Percentiles rank a stretch among this genome's conserved stretches.
These are phyloP conservation scores for Peromyscus nudipes DNA, from an alignment of 2,797 vertebrate species.

Conservation along the genomic window DNA sequence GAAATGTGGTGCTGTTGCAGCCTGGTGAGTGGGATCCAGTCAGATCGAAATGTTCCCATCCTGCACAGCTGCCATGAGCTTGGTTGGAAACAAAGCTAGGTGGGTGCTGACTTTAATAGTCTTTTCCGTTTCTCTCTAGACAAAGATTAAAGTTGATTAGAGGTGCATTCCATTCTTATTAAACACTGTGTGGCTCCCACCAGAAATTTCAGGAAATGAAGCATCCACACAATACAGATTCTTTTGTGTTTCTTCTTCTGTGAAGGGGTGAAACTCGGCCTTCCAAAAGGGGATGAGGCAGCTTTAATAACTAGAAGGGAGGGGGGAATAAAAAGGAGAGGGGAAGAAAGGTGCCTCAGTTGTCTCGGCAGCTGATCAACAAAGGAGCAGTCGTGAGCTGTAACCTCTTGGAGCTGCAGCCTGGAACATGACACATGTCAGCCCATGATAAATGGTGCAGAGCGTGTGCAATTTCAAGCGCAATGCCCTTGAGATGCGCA, in stretches of 20 bases:
- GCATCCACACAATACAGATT: slow-evolving; percentile 70
- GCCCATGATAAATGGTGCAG: slow-evolving; percentile 99
- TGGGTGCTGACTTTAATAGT: slow-evolving; percentile 35
- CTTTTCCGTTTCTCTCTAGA: slow-evolving; percentile 71
- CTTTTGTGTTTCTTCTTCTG: slow-evolving; percentile 78
- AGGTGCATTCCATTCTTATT: slow-evolving; percentile 75
- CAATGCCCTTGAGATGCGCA: slow-evolving; percentile 99
- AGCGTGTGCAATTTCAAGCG: slow-evolving; percentile 99
- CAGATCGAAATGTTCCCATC: background rate
- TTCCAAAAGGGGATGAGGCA: slow-evolving; percentile 83
- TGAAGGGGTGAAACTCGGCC: slow-evolving; percentile 70
- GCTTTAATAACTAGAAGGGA: slow-evolving; percentile 87
- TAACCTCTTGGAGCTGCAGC: slow-evolving; percentile 98
- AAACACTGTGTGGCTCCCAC: slow-evolving; percentile 73
- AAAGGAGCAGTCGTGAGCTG: slow-evolving; percentile 98
- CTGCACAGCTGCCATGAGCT: background rate
- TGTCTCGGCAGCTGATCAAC: slow-evolving; percentile 96
- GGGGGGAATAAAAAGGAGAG: slow-evolving; percentile 81
- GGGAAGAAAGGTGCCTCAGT: slow-evolving; percentile 91
- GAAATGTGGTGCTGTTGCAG: slow-evolving; percentile 35
- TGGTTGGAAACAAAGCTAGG: slow-evolving; percentile 58
- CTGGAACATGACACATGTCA: slow-evolving; percentile 99
- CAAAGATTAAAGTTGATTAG: slow-evolving; percentile 80
- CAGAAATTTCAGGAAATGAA: slow-evolving; percentile 82
- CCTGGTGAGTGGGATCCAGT: background rate